phyloP scores from a whole-genome alignment of 2,888 invertebrate genomes.

The Trachelus stipa region DNA sequence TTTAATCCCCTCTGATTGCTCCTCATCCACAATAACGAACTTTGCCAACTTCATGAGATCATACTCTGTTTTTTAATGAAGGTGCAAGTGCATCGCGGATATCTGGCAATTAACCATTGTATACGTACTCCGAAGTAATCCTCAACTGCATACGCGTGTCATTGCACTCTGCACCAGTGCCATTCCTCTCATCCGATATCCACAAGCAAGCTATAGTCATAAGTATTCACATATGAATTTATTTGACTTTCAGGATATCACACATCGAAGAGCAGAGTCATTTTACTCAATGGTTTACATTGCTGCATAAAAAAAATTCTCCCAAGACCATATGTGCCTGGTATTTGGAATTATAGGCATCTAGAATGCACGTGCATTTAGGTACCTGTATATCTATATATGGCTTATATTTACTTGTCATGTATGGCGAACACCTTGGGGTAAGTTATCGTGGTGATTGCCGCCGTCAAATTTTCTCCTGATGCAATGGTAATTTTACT shows the following conservation, averaged over 20 bases:
- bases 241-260: too few relatives aligned
- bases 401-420: neutral
- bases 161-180: neutral
- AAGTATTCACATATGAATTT: neutral
- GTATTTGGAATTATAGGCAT: neutral
- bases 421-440: neutral
- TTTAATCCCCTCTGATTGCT: neutral
- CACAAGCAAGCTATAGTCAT: neutral
- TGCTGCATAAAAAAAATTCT: too few relatives aligned
- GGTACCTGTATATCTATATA: neutral
- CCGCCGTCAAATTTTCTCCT: neutral
- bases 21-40: neutral
- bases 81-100: constrained; percentile 24
- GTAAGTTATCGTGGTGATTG: neutral
- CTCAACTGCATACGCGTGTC: neutral
- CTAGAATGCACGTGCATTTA: neutral
- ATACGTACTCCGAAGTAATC: constrained; percentile 13
- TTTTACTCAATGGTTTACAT: too few relatives aligned
- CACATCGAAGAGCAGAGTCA: too few relatives aligned
- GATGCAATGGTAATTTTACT: neutral
- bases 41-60: neutral
- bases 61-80: constrained; percentile 11
- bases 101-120: constrained; percentile 28
- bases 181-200: neutral
- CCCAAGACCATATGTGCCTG: neutral